Conservation (phyloP, 2,888 invertebrate species). For the Micoletzkya japonica region DNA sequence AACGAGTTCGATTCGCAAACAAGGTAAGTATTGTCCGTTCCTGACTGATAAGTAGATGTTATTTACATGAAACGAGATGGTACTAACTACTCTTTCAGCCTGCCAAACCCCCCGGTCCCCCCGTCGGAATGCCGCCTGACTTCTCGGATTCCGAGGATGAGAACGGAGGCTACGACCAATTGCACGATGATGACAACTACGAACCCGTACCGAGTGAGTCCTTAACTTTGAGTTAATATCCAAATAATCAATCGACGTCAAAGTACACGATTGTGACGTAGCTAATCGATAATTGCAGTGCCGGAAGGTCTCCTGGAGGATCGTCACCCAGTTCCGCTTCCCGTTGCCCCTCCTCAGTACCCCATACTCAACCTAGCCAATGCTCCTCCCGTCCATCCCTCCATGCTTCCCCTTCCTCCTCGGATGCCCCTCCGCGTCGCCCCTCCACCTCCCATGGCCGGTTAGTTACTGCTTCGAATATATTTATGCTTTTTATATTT, state of each 20-base stretch:
- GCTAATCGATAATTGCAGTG: background rate
- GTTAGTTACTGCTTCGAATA: too few species aligned
- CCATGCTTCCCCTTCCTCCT: slow-evolving; percentile 16
- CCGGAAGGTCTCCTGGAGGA: slow-evolving; percentile 3
- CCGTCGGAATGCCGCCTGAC: slow-evolving; percentile 48
- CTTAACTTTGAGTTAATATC: background rate
- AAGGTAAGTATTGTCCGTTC: background rate
- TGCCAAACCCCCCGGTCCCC: slow-evolving; percentile 46
- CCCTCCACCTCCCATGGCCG: slow-evolving; percentile 13
- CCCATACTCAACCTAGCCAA: slow-evolving; percentile 4
- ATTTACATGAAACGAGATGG: background rate
- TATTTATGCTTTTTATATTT: too few species aligned
- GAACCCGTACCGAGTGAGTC: slow-evolving; percentile 24
- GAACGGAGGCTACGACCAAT: background rate
- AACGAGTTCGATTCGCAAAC: slow-evolving; percentile 6
- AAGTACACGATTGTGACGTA: background rate
- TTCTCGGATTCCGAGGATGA: slow-evolving; percentile 49
- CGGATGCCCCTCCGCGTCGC: slow-evolving; percentile 7
- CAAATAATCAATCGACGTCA: background rate
- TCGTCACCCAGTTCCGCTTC: background rate
- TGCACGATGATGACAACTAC: slow-evolving; percentile 23
- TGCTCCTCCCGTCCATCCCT: slow-evolving; percentile 20
- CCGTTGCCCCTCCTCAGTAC: slow-evolving; percentile 17
- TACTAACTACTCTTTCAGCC: background rate
- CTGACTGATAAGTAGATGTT: background rate